Evolutionary conservation across 2,888 invertebrate species (phyloP).

Genomic region (Buathra laborator): DNA sequence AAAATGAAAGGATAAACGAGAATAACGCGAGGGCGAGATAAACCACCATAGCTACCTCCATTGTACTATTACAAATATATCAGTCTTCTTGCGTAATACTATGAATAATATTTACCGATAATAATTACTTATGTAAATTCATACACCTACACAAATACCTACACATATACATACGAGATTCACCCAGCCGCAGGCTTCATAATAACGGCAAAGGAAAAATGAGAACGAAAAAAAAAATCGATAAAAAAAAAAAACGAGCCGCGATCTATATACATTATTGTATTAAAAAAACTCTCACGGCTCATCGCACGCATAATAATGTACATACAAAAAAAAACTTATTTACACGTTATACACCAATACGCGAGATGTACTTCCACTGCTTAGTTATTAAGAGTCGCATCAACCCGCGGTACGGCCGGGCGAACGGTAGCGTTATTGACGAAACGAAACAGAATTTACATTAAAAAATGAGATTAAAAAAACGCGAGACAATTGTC

Average conservation of each 20-base stretch:
- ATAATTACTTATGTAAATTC: slow-evolving; percentile 58
- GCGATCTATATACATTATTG: slow-evolving; percentile 43
- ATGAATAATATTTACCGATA: slow-evolving; percentile 60
- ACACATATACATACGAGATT: slow-evolving; percentile 35
- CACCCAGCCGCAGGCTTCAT: slow-evolving; percentile 21
- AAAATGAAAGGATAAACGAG: slow-evolving; percentile 33
- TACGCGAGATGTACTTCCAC: slow-evolving; percentile 67
- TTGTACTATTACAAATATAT: slow-evolving; percentile 75
- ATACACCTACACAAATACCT: slow-evolving; percentile 12
- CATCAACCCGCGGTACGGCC: slow-evolving; percentile 49
- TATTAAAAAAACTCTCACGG: slow-evolving; percentile 26
- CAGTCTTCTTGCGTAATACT: slow-evolving; percentile 79
- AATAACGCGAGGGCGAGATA: slow-evolving; percentile 67
- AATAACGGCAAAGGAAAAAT: slow-evolving; percentile 12
- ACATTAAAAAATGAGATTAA: slow-evolving; percentile 18
- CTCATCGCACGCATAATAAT: slow-evolving; percentile 65
- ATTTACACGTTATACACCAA: slow-evolving; percentile 62
- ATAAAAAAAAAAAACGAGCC: slow-evolving; percentile 27
- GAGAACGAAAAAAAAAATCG: slow-evolving; percentile 1
- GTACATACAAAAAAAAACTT: slow-evolving; percentile 50
- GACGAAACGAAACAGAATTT: slow-evolving; percentile 20
- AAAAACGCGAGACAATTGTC: slow-evolving; percentile 21
- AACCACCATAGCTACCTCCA: slow-evolving; percentile 84
- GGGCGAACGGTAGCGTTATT: slow-evolving; percentile 45
- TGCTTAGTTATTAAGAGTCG: slow-evolving; percentile 68